Evolutionary conservation across 2,797 vertebrate genomes (phyloP).

Genomic region (Eurystomus glaucurus): DNA sequence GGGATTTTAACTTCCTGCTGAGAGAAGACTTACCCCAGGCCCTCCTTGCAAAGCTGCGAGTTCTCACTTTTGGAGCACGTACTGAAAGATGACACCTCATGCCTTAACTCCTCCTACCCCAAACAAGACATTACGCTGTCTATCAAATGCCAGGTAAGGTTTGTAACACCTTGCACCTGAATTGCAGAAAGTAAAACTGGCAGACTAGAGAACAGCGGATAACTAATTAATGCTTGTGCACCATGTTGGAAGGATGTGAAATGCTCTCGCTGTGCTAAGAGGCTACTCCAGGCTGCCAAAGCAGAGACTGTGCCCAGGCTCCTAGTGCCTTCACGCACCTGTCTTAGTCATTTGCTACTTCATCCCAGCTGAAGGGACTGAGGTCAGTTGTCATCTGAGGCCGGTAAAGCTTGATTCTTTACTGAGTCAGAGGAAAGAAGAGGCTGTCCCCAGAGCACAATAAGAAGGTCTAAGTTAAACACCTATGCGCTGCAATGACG

Average conservation of each 20-base stretch:
- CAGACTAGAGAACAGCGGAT: not conserved
- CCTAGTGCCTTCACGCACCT: not conserved
- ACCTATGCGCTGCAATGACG: not conserved
- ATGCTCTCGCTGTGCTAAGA: not conserved
- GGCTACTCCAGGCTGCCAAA: fast-evolving
- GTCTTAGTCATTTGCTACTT: not conserved
- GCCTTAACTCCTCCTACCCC: not conserved
- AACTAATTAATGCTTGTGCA: not conserved
- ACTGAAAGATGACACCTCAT: not conserved
- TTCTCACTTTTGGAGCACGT: fast-evolving
- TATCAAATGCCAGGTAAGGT: not conserved
- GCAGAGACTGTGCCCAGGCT: not conserved
- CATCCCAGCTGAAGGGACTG: not conserved
- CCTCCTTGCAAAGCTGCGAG: not conserved
- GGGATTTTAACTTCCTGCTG: not conserved
- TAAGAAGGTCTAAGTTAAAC: not conserved
- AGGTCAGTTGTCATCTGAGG: not conserved
- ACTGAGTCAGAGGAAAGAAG: not conserved
- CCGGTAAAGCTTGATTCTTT: not conserved
- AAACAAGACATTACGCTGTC: not conserved
- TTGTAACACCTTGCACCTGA: not conserved
- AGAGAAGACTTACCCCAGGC: not conserved
- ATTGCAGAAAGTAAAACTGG: not conserved
- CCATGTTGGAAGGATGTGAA: fast-evolving
- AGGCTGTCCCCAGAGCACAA: not conserved